Evolutionary conservation across 2,888 invertebrate species (phyloP), one percentile per base, ranked within the genome.

Genomic region (Elmis aenea): DNA sequence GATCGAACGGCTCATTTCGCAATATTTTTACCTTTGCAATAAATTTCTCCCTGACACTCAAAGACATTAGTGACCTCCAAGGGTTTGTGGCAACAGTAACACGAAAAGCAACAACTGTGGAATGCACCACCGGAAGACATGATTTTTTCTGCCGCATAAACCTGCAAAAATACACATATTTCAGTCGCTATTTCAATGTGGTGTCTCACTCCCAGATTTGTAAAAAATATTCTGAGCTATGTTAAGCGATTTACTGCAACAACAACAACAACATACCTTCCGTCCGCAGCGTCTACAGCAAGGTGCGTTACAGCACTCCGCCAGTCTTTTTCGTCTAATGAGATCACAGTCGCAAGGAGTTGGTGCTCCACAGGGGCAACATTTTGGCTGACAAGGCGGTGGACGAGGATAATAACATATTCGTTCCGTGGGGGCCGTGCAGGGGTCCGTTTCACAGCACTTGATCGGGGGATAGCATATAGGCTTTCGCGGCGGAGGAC

Each of bases 101-200:
- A 74, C 24, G 70, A 70, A 55, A 73, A 73, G 57, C 73, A 73
- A 45, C 67, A 68, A 23, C 63, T 69, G 55, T 73, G 73, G 48
- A 68, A 74, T 0, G 68, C 66, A 3, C 66, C 66, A 9, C 67
- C 66, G 5, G 70, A 66, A 10, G 66, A 69, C 30, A 66, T 57
- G 6, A 66, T 56, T 38, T 58, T 62, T 48, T 68, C 67, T 3
- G 67, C 63, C 5, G 58, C 61, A 33, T 64, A 67, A 5, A 65
- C 66, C 64, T 66, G 14, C 26, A 54, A 26, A 18, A 15, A 23
- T 13, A 30, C 13, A 20, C 15, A 18, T n/a, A n/a, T n/a, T n/a
- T n/a, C n/a, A n/a, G n/a, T n/a, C n/a, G n/a, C n/a, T n/a, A n/a
- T n/a, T n/a, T n/a, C n/a, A n/a, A n/a, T n/a, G n/a, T n/a, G n/a